phyloP scores from a whole-genome alignment of 2,888 invertebrate genomes.

The Amaurobius ferox region DNA sequence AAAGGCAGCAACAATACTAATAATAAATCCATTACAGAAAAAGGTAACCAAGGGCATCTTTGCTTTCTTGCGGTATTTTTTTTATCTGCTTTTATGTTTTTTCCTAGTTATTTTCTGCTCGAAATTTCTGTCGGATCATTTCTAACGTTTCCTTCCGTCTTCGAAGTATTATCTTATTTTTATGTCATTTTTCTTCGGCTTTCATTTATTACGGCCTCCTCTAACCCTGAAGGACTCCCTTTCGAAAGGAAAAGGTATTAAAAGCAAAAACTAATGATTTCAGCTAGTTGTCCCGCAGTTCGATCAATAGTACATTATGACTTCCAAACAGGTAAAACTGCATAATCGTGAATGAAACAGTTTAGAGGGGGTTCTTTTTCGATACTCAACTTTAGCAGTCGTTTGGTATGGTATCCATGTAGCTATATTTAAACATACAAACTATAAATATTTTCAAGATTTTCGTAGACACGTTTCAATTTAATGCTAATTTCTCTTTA shows the following conservation, averaged over 20 bases:
- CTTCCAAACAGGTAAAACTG: conserved; percentile 27
- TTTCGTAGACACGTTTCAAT: too few relatives aligned
- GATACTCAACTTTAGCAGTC: background rate
- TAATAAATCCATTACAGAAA: conserved; percentile 49
- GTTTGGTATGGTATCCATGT: background rate
- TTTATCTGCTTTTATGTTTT: conserved; percentile 35
- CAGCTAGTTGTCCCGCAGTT: conserved; percentile 15
- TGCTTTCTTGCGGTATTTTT: background rate
- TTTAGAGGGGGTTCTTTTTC: background rate
- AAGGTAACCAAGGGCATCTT: conserved; percentile 32
- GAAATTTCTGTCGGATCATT: conserved; percentile 45
- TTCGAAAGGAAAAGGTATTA: conserved; percentile 28
- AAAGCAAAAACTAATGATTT: conserved; percentile 41
- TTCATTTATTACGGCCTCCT: conserved; percentile 22
- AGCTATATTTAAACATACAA: background rate
- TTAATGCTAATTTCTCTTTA: too few relatives aligned
- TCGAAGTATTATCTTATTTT: conserved; percentile 47
- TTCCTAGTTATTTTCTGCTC: conserved; percentile 47
- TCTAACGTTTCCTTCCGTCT: conserved; percentile 38
- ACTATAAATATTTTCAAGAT: too few relatives aligned
- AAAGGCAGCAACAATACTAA: conserved; percentile 8
- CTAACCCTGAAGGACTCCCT: conserved; percentile 8
- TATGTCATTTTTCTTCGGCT: conserved; percentile 34
- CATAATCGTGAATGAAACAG: conserved; percentile 64
- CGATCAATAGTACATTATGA: conserved; percentile 60